Percentiles rank a stretch among this genome's conserved stretches.
phyloP scores from a whole-genome alignment of 37 sponge, comb jelly and placozoan genomes.

The Spongilla lacustris region DNA sequence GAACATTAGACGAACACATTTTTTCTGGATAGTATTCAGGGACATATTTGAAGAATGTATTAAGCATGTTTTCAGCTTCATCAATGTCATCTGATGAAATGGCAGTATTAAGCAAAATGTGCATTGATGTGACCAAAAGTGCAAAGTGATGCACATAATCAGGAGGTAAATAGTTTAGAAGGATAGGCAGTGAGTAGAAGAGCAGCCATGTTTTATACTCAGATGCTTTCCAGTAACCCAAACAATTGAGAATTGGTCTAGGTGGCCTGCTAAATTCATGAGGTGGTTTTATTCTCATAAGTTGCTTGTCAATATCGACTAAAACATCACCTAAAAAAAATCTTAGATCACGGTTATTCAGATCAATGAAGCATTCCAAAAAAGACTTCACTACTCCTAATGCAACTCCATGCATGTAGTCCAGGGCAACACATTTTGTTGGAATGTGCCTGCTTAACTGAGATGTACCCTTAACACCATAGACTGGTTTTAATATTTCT shows the following conservation, averaged over 20 bases:
- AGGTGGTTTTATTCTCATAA: too few relatives aligned
- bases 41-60: too few relatives aligned
- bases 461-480: constrained; percentile 6
- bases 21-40: too few relatives aligned
- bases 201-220: too few relatives aligned
- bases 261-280: constrained; percentile 22
- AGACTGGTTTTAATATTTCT: neutral
- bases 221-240: too few relatives aligned
- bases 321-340: too few relatives aligned
- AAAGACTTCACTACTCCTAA: neutral
- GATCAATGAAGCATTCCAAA: neutral
- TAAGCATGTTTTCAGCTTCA: neutral
- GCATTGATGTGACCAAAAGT: too few relatives aligned
- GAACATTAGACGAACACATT: too few relatives aligned
- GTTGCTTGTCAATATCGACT: neutral
- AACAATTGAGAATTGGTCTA: neutral
- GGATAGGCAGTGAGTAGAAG: neutral
- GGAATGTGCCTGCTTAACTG: neutral
- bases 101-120: too few relatives aligned
- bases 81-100: neutral
- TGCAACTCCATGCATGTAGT: constrained; percentile 9
- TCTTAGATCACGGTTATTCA: neutral
- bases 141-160: too few relatives aligned
- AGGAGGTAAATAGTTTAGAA: neutral
- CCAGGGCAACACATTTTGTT: neutral